Percentiles rank a stretch among this genome's conserved stretches.
These are phyloP conservation scores for Biston stratarius DNA, from an alignment of 2,888 invertebrate species.

Conservation along the genomic window DNA sequence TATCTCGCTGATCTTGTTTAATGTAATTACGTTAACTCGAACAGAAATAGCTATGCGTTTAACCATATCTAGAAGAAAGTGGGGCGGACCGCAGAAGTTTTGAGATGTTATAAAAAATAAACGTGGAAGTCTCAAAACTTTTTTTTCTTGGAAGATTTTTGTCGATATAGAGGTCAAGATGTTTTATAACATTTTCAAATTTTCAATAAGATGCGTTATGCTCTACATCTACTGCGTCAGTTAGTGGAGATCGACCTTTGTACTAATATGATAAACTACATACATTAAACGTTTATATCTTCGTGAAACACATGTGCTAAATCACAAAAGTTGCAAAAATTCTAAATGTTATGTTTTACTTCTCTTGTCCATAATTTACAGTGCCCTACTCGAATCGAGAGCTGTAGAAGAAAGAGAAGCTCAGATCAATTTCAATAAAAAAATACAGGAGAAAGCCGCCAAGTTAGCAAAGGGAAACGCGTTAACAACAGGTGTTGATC, in stretches of 20 bases:
- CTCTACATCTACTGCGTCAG: too few species aligned
- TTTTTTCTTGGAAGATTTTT: too few species aligned
- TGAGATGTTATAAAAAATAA: too few species aligned
- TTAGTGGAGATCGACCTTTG: too few species aligned
- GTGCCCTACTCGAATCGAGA: constrained; percentile 66
- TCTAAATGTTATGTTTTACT: neutral
- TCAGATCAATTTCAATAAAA: constrained; percentile 61
- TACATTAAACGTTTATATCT: too few species aligned
- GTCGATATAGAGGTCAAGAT: too few species aligned
- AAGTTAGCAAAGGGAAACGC: constrained; percentile 40
- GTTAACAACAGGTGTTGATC: constrained; percentile 25
- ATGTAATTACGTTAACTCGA: constrained; percentile 45
- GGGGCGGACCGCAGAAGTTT: too few species aligned
- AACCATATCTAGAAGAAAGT: constrained; percentile 32
- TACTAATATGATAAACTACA: too few species aligned
- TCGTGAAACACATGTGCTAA: too few species aligned
- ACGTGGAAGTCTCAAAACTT: too few species aligned
- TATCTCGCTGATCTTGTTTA: constrained; percentile 54
- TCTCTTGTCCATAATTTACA: constrained; percentile 33
- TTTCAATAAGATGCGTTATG: too few species aligned
- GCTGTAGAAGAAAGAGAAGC: constrained; percentile 62
- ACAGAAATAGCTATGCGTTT: constrained; percentile 13
- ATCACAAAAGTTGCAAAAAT: neutral
- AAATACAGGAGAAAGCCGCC: constrained; percentile 50
- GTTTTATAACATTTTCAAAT: too few species aligned